phyloP scores from a whole-genome alignment of 2,113 vertebrate genomes.

The Oreotragus oreotragus region DNA sequence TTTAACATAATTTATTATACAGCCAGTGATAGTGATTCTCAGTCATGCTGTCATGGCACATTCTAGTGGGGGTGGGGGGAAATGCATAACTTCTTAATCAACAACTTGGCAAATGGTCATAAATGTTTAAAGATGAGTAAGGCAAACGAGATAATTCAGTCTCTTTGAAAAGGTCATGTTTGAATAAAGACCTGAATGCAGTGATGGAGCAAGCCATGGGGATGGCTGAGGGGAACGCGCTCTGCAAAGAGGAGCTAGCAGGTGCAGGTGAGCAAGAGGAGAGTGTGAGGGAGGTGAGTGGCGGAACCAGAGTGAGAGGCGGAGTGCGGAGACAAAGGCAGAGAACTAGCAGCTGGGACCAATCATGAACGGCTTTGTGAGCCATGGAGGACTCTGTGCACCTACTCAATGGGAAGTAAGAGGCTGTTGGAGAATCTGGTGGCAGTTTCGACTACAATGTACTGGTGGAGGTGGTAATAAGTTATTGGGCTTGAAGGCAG shows the following conservation, averaged over 20 bases:
- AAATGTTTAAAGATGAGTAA: background rate
- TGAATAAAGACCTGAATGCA: background rate
- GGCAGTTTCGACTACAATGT: background rate
- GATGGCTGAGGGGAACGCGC: no score
- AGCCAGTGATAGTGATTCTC: background rate
- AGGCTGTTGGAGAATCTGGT: background rate
- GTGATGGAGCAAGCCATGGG: no score
- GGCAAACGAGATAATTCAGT: background rate
- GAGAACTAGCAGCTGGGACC: no score
- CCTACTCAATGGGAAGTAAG: background rate
- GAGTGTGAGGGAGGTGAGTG: no score
- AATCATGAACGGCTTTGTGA: no score
- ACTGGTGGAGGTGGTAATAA: background rate
- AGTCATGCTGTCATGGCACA: background rate
- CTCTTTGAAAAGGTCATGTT: background rate
- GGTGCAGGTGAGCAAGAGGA: background rate
- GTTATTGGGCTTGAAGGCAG: background rate
- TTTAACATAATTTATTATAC: background rate
- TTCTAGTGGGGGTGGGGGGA: background rate
- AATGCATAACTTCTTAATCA: background rate
- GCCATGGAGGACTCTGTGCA: no score
- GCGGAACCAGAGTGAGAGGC: no score
- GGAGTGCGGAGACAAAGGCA: no score
- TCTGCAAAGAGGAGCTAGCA: background rate
- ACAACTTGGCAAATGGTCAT: background rate